These are phyloP conservation scores for Steinernema feltiae DNA, from an alignment of 1,140 invertebrate species.

Conservation along the genomic window DNA sequence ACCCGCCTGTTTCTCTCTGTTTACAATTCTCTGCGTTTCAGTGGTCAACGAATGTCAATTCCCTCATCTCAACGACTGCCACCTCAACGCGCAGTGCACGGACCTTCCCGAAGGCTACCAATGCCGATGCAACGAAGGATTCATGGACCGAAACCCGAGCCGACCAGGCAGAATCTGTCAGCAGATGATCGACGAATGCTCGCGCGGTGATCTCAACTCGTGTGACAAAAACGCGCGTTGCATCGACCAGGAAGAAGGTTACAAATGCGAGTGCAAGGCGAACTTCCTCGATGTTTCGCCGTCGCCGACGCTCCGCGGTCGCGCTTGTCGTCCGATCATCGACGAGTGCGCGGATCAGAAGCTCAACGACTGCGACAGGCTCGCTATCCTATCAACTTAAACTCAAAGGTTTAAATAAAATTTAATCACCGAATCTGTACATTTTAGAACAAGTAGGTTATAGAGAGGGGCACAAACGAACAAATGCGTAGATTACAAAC, in stretches of 20 bases:
- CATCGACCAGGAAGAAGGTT: slow-evolving; percentile 49
- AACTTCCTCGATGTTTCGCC: slow-evolving; percentile 54
- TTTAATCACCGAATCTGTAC: slow-evolving; percentile 13
- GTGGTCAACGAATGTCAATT: slow-evolving; percentile 55
- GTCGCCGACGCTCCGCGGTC: slow-evolving; percentile 51
- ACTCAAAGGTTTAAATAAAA: too few species aligned
- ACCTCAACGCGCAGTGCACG: slow-evolving; percentile 51
- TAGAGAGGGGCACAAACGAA: background rate
- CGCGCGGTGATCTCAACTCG: slow-evolving; percentile 41
- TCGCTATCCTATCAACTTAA: too few species aligned
- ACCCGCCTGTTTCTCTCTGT: background rate
- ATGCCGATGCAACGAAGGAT: slow-evolving; percentile 50
- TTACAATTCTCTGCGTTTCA: slow-evolving; percentile 33
- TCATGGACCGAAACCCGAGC: slow-evolving; percentile 48
- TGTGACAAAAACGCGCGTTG: slow-evolving; percentile 52
- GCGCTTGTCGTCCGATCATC: slow-evolving; percentile 46
- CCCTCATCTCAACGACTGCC: slow-evolving; percentile 55
- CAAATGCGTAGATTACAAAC: background rate
- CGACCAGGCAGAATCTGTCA: slow-evolving; percentile 53
- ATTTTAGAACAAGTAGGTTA: slow-evolving; percentile 2
- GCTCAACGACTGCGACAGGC: slow-evolving; percentile 55
- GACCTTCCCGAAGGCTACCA: slow-evolving; percentile 53
- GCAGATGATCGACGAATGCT: slow-evolving; percentile 51
- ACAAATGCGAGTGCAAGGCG: slow-evolving; percentile 48
- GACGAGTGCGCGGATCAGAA: slow-evolving; percentile 49